Evolutionary conservation across 2,888 invertebrate species (phyloP), one percentile per base, ranked within the genome.

Genomic region (Azorinus chamasolen): DNA sequence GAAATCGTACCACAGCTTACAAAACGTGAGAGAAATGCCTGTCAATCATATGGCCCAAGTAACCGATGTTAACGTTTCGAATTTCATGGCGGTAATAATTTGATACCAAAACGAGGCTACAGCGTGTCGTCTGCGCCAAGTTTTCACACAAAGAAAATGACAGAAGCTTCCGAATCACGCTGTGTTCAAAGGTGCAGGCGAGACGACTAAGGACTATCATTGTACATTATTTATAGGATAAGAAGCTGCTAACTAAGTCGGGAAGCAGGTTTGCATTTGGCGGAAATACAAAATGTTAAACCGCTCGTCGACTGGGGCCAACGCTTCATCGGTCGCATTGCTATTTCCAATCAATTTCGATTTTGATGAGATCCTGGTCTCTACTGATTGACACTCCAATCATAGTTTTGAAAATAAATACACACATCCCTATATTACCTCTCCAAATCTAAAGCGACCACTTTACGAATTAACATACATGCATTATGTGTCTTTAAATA

Each of bases 71-170:
- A 32, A 14, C 25, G 70, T 25, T 37, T 79, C 70, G 14, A 41
- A 74, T 79, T 74, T 74, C 79, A 70, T 79, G 74, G 73, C 73
- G 79, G 70, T 61, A 74, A 73, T 70, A 55, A 79, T 70, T 79
- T 66, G 79, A 79, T 53, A 69, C 70, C 51, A 61, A 46, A 65
- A 53, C 51, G 70, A 74, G 70, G 53, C 51, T 55, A 48, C 57
- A 51, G 32, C 32, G 27, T 66, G 65, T 70, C 70, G 79, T 73
- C 74, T 79, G 79, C 70, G 46, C 43, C 46, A 46, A 61, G 55
- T 20, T 51, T 57, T 54, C 66, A 53, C 64, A 62, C 71, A 76
- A 76, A 54, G 57, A 55, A 61, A 72, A 43, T 46, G 68, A 61
- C 65, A 66, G 59, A n/a, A 24, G n/a, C 41, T 41, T n/a, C 39